phyloP scores from a whole-genome alignment of 2,113 vertebrate species.

The Crotophaga sulcirostris region DNA sequence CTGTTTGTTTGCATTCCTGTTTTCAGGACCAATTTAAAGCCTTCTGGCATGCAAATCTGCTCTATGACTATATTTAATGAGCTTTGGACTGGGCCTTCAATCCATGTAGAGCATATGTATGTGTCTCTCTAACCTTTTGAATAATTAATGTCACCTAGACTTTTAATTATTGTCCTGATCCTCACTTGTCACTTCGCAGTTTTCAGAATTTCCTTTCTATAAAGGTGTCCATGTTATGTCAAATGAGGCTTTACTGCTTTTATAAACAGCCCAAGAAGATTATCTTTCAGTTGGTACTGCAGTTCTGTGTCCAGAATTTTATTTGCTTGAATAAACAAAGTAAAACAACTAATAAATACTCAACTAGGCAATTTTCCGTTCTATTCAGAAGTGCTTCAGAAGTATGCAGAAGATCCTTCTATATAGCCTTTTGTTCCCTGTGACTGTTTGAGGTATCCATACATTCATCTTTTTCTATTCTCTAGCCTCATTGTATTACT shows the following conservation, averaged over 20 bases:
- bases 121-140: background rate
- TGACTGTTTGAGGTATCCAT: background rate
- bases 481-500: background rate
- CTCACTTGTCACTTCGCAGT: background rate
- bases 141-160: background rate
- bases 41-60: background rate
- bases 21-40: background rate
- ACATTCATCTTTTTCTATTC: background rate
- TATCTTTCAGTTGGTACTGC: background rate
- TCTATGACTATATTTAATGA: background rate
- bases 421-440: background rate
- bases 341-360: background rate
- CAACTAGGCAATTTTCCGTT: background rate
- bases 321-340: background rate
- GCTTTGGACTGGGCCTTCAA: background rate
- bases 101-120: background rate
- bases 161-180: background rate
- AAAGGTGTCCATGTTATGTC: background rate
- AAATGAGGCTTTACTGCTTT: background rate
- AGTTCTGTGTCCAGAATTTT: background rate
- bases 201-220: background rate
- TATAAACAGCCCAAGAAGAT: background rate
- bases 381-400: background rate
- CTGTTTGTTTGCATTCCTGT: background rate
- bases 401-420: background rate